Evolutionary conservation across 2,113 vertebrate species (phyloP).

Genomic region (Proterorhinus semilunaris): DNA sequence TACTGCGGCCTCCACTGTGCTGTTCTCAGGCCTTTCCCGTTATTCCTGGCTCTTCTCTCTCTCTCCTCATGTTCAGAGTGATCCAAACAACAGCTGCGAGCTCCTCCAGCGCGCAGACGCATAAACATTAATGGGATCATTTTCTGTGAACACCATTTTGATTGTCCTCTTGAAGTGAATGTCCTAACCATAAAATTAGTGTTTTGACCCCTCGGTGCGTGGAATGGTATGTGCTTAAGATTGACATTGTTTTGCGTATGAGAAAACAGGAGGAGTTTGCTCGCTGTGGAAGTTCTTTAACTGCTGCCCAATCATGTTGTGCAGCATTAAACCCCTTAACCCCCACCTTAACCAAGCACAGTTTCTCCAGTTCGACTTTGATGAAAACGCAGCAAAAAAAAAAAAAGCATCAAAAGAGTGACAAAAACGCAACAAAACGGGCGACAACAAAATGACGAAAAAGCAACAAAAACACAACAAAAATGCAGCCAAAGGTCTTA

Average conservation of each 20-base stretch:
- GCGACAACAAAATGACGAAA: too few relatives aligned
- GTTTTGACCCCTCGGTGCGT: background rate
- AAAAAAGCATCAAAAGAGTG: too few relatives aligned
- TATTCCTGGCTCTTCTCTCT: background rate
- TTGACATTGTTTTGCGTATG: background rate
- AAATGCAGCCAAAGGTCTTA: too few relatives aligned
- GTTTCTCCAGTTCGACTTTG: too few relatives aligned
- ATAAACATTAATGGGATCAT: constrained; percentile 3
- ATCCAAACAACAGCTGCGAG: background rate
- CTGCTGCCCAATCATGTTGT: too few relatives aligned
- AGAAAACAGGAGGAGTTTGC: background rate
- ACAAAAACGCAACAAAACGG: too few relatives aligned
- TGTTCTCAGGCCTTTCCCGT: background rate
- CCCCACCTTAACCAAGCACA: too few relatives aligned
- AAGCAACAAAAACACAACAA: too few relatives aligned
- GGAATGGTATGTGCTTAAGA: background rate
- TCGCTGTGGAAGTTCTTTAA: too few relatives aligned
- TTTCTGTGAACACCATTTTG: background rate
- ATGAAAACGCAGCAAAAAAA: too few relatives aligned
- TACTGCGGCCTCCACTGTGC: background rate
- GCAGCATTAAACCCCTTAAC: too few relatives aligned
- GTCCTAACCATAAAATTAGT: background rate
- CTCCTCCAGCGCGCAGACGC: background rate
- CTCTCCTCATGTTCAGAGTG: background rate
- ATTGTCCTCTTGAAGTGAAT: background rate